A percentile compares a stretch with the other conserved stretches of the same genome.
phyloP scores from a whole-genome alignment of 2,113 vertebrate species.

The Arvicanthis niloticus region DNA sequence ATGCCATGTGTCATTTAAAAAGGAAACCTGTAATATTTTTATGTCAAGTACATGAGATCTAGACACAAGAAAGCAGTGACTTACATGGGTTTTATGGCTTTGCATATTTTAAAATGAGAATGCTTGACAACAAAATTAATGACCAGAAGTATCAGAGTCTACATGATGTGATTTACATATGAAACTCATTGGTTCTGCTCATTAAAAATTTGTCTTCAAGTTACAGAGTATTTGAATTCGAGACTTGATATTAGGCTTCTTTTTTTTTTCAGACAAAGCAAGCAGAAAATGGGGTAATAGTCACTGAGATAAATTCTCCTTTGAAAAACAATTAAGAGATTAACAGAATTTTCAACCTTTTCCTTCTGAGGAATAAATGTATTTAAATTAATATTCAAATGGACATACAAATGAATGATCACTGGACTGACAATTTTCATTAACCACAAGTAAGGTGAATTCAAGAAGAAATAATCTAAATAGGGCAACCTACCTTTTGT shows the following conservation, averaged over 20 bases:
- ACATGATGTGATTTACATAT: background rate
- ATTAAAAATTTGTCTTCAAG: conserved; percentile 2
- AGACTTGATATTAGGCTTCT: background rate
- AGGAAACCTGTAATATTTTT: background rate
- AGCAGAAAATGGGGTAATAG: background rate
- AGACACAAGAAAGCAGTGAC: background rate
- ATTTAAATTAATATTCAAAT: conserved; percentile 27
- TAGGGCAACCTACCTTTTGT: background rate
- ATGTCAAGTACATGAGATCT: background rate
- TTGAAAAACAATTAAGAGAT: background rate
- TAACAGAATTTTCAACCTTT: background rate
- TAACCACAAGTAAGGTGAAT: background rate
- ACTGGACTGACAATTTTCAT: conserved; percentile 13
- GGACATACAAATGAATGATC: background rate
- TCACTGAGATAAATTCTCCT: background rate
- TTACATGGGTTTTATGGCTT: background rate
- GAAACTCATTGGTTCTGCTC: background rate
- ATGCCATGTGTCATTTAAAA: background rate
- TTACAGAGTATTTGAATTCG: background rate
- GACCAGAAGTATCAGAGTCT: background rate
- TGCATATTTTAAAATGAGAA: background rate
- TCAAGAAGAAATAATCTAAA: conserved; percentile 24
- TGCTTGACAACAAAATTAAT: background rate
- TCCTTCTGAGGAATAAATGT: background rate
- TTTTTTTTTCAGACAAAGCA: background rate